Conservation (phyloP, 1,140 invertebrate species). For the Sarcophaga bullata region DNA sequence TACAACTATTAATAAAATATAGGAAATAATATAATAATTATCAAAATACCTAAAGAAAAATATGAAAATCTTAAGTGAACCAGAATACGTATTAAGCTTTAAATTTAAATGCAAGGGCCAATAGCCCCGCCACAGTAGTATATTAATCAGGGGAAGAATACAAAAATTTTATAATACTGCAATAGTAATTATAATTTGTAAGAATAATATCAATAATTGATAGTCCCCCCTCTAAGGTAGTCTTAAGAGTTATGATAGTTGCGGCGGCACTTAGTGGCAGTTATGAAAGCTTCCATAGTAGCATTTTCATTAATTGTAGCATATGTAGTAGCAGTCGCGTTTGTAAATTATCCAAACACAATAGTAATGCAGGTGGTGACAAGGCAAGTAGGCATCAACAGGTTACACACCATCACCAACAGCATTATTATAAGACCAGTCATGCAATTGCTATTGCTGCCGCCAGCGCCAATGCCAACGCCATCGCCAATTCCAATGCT, state of each 20-base stretch:
- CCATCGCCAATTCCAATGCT: slow-evolving; percentile 42
- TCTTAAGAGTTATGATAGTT: slow-evolving; percentile 48
- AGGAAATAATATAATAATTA: slow-evolving; percentile 37
- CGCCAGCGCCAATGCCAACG: background rate
- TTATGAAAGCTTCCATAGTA: slow-evolving; percentile 52
- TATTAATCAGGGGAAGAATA: no score
- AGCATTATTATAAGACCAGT: background rate
- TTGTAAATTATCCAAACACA: slow-evolving; percentile 42
- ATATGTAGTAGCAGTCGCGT: slow-evolving; percentile 13
- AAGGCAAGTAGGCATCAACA: no score
- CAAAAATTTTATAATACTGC: background rate
- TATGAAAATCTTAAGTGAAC: background rate
- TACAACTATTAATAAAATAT: slow-evolving; percentile 42
- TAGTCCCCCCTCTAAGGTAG: slow-evolving; percentile 39
- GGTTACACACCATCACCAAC: background rate
- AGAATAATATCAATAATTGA: background rate
- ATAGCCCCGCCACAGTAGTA: no score
- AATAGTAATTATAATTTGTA: background rate
- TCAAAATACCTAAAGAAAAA: slow-evolving; percentile 40
- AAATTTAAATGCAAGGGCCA: background rate
- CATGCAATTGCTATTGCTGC: background rate
- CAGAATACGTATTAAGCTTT: slow-evolving; percentile 32
- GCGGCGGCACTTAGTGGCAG: slow-evolving; percentile 42
- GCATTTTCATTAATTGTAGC: slow-evolving; percentile 18
- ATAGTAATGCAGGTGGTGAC: background rate